A percentile compares a stretch with the other conserved stretches of the same genome.
phyloP scores from a whole-genome alignment of 2,888 invertebrate species.

The Aelia acuminata region DNA sequence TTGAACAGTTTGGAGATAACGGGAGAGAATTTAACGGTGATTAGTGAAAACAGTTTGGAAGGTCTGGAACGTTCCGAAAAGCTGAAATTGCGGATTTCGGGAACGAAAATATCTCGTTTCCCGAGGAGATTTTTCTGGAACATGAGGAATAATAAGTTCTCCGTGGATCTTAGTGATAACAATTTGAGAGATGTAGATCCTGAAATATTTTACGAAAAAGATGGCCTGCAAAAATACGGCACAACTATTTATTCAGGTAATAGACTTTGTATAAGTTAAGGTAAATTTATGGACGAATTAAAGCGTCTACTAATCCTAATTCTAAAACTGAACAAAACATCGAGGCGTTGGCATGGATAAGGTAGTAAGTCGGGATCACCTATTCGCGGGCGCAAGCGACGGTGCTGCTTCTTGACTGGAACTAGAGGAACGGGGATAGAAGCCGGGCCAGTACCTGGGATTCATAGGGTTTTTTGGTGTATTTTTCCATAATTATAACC shows the following conservation, averaged over 20 bases:
- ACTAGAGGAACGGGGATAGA: too few relatives aligned
- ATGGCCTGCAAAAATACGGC: constrained; percentile 56
- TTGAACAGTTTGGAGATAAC: constrained; percentile 85
- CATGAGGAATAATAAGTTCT: constrained; percentile 70
- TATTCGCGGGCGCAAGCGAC: too few relatives aligned
- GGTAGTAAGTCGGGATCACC: too few relatives aligned
- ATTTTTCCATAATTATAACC: too few relatives aligned
- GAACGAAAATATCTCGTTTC: constrained; percentile 61
- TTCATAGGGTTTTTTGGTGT: too few relatives aligned
- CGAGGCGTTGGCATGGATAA: too few relatives aligned
- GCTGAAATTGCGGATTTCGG: constrained; percentile 58
- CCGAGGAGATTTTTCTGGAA: constrained; percentile 62
- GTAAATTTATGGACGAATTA: too few relatives aligned
- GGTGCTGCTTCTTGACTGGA: too few relatives aligned
- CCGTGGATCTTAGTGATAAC: constrained; percentile 86
- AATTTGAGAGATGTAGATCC: constrained; percentile 84
- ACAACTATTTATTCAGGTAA: constrained; percentile 61
- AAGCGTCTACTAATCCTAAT: too few relatives aligned
- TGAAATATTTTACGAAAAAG: constrained; percentile 82
- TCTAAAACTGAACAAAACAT: too few relatives aligned
- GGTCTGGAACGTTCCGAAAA: constrained; percentile 47
- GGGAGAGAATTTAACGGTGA: constrained; percentile 78
- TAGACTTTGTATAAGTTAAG: not conserved
- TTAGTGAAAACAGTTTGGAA: constrained; percentile 71
- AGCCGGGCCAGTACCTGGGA: too few relatives aligned